Percentiles rank a stretch among this genome's conserved stretches.
phyloP scores from a whole-genome alignment of 2,888 invertebrate species.

The Ophonus ardosiacus region DNA sequence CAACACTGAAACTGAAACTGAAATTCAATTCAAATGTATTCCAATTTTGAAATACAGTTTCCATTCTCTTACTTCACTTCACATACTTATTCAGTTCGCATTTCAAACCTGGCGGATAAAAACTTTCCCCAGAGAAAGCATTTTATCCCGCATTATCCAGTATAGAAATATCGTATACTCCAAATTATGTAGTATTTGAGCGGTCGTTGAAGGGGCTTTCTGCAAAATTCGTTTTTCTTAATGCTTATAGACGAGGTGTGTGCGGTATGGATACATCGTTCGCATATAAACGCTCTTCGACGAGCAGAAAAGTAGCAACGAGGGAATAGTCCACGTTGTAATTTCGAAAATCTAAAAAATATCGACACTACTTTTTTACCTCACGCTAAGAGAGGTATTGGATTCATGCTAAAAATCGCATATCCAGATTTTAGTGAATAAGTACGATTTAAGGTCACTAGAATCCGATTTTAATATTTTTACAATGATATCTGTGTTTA shows the following conservation, averaged over 20 bases:
- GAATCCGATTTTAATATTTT: no score
- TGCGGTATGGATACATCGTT: constrained; percentile 3
- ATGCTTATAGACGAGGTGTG: constrained; percentile 19
- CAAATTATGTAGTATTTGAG: constrained; percentile 26
- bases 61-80: not conserved
- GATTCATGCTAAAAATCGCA: no score
- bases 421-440: no score
- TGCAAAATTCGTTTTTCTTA: constrained; percentile 41
- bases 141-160: constrained; percentile 13
- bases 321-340: not conserved
- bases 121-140: not conserved
- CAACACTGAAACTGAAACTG: no score
- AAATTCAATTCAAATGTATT: no score
- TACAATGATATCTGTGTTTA: no score
- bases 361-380: no score
- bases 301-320: not conserved
- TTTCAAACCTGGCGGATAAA: not conserved
- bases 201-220: constrained; percentile 1
- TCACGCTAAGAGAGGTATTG: no score
- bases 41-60: no score
- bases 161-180: constrained; percentile 29
- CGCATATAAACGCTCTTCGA: not conserved
- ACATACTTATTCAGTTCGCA: not conserved
- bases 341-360: not conserved
- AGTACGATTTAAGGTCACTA: no score